Conservation (phyloP, 2,113 vertebrate genomes). For the Chaenogobius annularis region DNA sequence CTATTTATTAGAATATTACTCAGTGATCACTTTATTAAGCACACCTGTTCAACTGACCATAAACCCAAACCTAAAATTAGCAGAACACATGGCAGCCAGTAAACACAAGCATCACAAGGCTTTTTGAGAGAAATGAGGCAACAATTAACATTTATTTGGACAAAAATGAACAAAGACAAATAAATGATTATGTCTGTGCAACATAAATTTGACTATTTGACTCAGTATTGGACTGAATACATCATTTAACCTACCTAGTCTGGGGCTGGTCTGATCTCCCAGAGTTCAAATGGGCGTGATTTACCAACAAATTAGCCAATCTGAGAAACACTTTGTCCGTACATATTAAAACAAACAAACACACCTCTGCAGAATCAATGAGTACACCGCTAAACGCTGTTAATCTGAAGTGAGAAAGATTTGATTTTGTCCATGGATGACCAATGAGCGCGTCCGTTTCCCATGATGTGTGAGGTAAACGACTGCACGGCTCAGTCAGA, state of each 20-base stretch:
- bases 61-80: background rate
- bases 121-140: background rate
- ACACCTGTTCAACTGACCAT: background rate
- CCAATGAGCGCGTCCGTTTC: too few relatives aligned
- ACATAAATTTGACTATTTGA: background rate
- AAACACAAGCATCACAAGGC: background rate
- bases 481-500: too few relatives aligned
- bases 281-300: background rate
- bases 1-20: background rate
- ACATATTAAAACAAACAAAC: background rate
- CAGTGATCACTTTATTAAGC: background rate
- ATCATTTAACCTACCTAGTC: too few relatives aligned
- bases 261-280: background rate
- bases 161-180: too few relatives aligned
- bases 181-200: too few relatives aligned
- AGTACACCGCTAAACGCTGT: too few relatives aligned
- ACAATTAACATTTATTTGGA: too few relatives aligned
- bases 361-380: too few relatives aligned
- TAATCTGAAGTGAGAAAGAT: too few relatives aligned
- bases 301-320: background rate
- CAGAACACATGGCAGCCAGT: background rate
- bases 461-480: too few relatives aligned
- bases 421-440: too few relatives aligned
- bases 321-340: background rate
- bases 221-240: too few relatives aligned